Evolutionary conservation across 2,888 invertebrate species (phyloP).

Genomic region (Gasteruption jaculator): DNA sequence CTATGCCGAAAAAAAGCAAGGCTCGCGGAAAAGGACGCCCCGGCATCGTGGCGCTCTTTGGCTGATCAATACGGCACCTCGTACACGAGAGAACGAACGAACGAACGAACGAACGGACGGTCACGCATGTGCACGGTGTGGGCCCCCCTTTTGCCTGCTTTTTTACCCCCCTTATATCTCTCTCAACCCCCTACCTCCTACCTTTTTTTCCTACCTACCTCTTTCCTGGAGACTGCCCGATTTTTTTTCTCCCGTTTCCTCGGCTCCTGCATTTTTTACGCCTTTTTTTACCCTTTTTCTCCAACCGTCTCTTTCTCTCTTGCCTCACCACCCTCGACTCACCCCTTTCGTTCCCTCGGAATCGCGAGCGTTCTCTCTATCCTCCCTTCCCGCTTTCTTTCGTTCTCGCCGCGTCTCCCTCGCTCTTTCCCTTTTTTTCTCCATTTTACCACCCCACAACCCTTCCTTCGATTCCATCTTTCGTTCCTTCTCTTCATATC

Average conservation of each 20-base stretch:
- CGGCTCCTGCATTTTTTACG: conserved; percentile 43
- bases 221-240: conserved; percentile 35
- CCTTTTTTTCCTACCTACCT: conserved; percentile 28
- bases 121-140: conserved; percentile 50
- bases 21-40: conserved; percentile 51
- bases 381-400: conserved; percentile 19
- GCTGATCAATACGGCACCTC: conserved; percentile 52
- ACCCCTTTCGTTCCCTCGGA: conserved; percentile 17
- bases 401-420: conserved; percentile 8
- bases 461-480: conserved; percentile 7
- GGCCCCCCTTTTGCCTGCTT: conserved; percentile 23
- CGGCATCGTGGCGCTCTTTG: conserved; percentile 51
- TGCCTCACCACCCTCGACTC: conserved; percentile 19
- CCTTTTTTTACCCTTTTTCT: conserved; percentile 29
- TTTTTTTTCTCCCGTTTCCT: conserved; percentile 41
- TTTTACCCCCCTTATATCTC: conserved; percentile 19
- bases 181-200: conserved; percentile 23
- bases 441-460: neutral
- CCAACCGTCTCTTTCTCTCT: conserved; percentile 21
- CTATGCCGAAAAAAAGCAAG: conserved; percentile 48
- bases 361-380: conserved; percentile 17
- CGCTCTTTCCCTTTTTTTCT: neutral
- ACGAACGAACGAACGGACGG: conserved; percentile 50
- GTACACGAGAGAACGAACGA: too few species aligned
- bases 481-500: conserved; percentile 5